These are phyloP conservation scores for Leucophenga montana DNA, from an alignment of 2,888 invertebrate genomes.

Conservation along the genomic window DNA sequence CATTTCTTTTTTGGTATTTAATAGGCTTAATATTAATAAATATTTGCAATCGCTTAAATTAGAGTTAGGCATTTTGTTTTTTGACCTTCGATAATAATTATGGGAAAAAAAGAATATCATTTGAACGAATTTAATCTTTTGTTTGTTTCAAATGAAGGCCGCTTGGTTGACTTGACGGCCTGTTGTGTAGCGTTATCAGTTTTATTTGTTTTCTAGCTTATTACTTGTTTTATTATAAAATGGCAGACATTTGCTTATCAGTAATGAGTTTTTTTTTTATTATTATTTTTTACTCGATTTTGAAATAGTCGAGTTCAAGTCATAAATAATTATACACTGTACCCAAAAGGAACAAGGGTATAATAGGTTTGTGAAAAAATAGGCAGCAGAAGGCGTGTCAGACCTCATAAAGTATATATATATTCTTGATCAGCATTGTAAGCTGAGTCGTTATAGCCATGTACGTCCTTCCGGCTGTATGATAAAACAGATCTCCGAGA, in stretches of 20 bases:
- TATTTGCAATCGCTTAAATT: neutral
- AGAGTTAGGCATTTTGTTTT: constrained; percentile 4
- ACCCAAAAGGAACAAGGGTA: no score
- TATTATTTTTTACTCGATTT: neutral
- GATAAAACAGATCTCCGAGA: no score
- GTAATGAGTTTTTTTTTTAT: neutral
- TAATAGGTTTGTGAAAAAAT: no score
- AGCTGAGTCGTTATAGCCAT: no score
- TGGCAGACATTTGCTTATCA: constrained; percentile 14
- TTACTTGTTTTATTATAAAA: constrained; percentile 9
- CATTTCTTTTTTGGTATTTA: constrained; percentile 1
- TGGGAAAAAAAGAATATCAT: neutral
- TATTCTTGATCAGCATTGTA: no score
- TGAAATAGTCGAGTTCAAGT: neutral
- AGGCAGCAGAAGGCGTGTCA: no score
- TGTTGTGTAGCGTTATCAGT: neutral
- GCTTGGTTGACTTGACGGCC: neutral
- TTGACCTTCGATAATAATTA: neutral
- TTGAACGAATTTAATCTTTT: constrained; percentile 6
- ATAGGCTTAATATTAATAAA: no score
- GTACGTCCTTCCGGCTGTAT: no score
- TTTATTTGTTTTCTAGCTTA: no score
- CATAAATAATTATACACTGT: neutral
- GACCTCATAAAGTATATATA: no score
- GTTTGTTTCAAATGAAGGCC: constrained; percentile 5